Base-by-base conservation (phyloP, 2,888 invertebrate genomes). In the Hyalella azteca region DNA sequence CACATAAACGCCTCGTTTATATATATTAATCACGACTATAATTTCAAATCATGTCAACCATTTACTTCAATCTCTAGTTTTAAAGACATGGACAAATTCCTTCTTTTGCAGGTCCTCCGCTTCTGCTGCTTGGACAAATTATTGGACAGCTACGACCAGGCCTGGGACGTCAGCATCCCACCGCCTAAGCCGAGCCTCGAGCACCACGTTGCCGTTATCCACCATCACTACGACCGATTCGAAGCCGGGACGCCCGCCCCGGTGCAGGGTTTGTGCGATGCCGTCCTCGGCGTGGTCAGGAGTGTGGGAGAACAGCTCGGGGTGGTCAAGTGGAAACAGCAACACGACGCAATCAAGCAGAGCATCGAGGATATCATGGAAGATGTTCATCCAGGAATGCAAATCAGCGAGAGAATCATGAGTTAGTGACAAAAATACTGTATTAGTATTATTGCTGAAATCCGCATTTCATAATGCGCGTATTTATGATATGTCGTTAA, bases 381-480 rank as follows among this genome's bases (percentile, higher is more conserved):
- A 41, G 75, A 75, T 3, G 75, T 75, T 39, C 40, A 75, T n/a
- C 75, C 75, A 15, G 40, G 75, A 40, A 75, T 75, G 75, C 41
- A 75, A 1, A 29, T 75, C 41, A 75, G 22, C 40, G 75, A 75
- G 13, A 75, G 75, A 75, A 26, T 36, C 13, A 41, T 41, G 29
- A 75, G 75, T 75, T 13, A 75, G 75, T 4, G 13, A 15, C n/a
- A n/a, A n/a, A n/a, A n/a, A n/a, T n/a, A n/a, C n/a, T n/a, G n/a
- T n/a, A n/a, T n/a, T n/a, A n/a, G n/a, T n/a, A n/a, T n/a, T n/a
- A n/a, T n/a, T n/a, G n/a, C n/a, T n/a, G n/a, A n/a, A n/a, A n/a
- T n/a, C n/a, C n/a, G n/a, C n/a, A n/a, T n/a, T n/a, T n/a, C n/a
- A n/a, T n/a, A n/a, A n/a, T n/a, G n/a, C n/a, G n/a, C n/a, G n/a